A percentile compares a stretch with the other conserved stretches of the same genome.
Conservation (phyloP, 2,888 invertebrate genomes). For the Cerceris rybyensis region DNA sequence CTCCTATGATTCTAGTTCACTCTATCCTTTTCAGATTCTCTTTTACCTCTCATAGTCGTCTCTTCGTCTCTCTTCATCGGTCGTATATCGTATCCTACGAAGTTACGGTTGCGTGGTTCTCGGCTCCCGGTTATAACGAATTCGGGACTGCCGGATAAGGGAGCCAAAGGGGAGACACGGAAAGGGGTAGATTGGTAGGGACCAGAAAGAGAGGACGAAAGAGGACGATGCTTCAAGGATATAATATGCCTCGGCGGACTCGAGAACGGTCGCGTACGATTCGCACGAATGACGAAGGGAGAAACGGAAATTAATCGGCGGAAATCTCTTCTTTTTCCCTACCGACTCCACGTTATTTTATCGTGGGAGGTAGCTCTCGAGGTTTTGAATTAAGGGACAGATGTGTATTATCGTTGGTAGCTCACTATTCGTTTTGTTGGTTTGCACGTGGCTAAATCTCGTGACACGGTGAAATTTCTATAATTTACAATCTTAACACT, state of each 20-base stretch:
- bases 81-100: conserved; percentile 52
- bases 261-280: conserved; percentile 53
- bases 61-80: conserved; percentile 8
- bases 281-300: conserved; percentile 40
- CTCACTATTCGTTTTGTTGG: no score
- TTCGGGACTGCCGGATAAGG: conserved; percentile 58
- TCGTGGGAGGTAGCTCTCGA: conserved; percentile 35
- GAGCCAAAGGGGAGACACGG: conserved; percentile 18
- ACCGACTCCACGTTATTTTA: conserved; percentile 36
- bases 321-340: conserved; percentile 24
- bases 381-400: no score
- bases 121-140: conserved; percentile 62
- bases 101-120: conserved; percentile 64
- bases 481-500: no score
- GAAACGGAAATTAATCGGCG: conserved; percentile 53
- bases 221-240: conserved; percentile 39
- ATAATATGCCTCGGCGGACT: conserved; percentile 53
- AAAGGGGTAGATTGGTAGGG: conserved; percentile 19
- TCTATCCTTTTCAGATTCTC: background rate
- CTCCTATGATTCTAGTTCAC: background rate
- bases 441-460: no score
- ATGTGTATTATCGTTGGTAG: no score
- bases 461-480: no score
- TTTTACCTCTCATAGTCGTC: conserved; percentile 14
- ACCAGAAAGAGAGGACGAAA: conserved; percentile 12